Evolutionary conservation across 2,888 invertebrate species (phyloP).

Genomic region (Drosophila mayaguana): DNA sequence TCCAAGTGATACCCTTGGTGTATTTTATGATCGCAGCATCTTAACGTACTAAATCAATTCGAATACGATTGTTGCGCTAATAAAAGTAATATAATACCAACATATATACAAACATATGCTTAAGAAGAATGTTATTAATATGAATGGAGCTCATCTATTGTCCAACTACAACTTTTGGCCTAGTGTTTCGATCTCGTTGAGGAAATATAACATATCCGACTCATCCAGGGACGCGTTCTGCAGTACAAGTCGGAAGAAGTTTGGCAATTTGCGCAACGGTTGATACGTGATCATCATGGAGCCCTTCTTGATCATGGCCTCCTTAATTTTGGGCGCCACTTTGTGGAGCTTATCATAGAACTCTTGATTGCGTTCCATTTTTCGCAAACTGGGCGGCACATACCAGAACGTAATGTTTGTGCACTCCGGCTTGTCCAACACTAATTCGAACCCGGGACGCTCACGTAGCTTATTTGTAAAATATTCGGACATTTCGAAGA

Average conservation of each 20-base stretch:
- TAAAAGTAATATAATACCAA: conserved; percentile 48
- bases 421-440: conserved; percentile 93
- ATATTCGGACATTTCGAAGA: conserved; percentile 91
- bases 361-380: conserved; percentile 85
- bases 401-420: conserved; percentile 99
- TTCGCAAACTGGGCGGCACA: conserved; percentile 90
- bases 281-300: conserved; percentile 99
- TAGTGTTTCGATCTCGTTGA: conserved; percentile 94
- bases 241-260: conserved; percentile 97
- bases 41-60: conserved; percentile 40
- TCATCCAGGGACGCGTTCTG: conserved; percentile 95
- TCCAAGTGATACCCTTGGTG: conserved; percentile 26
- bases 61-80: conserved; percentile 30
- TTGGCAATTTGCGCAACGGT: conserved; percentile 92
- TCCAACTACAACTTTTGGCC: conserved; percentile 88
- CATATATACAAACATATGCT: conserved; percentile 51
- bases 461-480: conserved; percentile 89
- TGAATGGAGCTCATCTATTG: conserved; percentile 5
- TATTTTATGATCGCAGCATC: conserved; percentile 38
- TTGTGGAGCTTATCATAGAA: conserved; percentile 89
- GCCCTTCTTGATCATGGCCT: conserved; percentile 97
- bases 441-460: conserved; percentile 90
- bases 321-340: conserved; percentile 96
- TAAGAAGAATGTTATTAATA: conserved; percentile 61
- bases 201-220: conserved; percentile 94